Percentiles rank a stretch among this genome's conserved stretches.
Conservation (phyloP, 2,888 invertebrate genomes). For the Lepidochitona cinerea region DNA sequence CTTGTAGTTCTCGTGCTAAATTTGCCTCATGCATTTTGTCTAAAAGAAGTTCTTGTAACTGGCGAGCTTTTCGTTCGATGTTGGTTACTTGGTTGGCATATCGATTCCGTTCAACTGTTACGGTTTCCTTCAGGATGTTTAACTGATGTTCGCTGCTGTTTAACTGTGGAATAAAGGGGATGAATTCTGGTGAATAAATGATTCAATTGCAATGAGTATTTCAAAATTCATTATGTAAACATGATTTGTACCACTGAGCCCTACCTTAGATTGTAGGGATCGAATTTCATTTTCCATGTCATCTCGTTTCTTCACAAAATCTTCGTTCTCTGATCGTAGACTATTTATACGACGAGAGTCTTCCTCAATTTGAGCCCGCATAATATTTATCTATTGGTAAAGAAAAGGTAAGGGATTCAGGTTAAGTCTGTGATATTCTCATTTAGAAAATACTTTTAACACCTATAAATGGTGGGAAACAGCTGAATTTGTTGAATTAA, state of each 20-base stretch:
- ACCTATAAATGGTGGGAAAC: too few relatives aligned
- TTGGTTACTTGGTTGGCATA: conserved; percentile 42
- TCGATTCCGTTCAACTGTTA: conserved; percentile 43
- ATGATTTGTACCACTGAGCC: background rate
- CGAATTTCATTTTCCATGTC: conserved; percentile 55
- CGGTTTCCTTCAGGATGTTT: conserved; percentile 45
- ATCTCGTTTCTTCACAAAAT: conserved; percentile 49
- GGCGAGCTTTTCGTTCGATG: conserved; percentile 58
- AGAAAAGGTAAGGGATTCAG: background rate
- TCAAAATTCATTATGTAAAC: background rate
- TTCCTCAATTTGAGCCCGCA: conserved; percentile 63
- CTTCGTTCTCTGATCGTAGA: conserved; percentile 48
- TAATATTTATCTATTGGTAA: conserved; percentile 44
- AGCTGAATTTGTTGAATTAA: too few relatives aligned
- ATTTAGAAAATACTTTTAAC: too few relatives aligned
- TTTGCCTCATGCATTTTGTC: conserved; percentile 63
- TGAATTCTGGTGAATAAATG: background rate
- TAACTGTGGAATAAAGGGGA: conserved; percentile 35
- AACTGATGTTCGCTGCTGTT: conserved; percentile 55
- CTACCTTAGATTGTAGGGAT: conserved; percentile 61
- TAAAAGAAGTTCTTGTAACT: conserved; percentile 63
- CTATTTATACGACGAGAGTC: conserved; percentile 51
- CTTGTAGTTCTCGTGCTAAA: conserved; percentile 50
- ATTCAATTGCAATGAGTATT: background rate
- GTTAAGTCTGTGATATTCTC: background rate